phyloP scores from a whole-genome alignment of 2,113 vertebrate genomes.

The Chrysemys picta region DNA sequence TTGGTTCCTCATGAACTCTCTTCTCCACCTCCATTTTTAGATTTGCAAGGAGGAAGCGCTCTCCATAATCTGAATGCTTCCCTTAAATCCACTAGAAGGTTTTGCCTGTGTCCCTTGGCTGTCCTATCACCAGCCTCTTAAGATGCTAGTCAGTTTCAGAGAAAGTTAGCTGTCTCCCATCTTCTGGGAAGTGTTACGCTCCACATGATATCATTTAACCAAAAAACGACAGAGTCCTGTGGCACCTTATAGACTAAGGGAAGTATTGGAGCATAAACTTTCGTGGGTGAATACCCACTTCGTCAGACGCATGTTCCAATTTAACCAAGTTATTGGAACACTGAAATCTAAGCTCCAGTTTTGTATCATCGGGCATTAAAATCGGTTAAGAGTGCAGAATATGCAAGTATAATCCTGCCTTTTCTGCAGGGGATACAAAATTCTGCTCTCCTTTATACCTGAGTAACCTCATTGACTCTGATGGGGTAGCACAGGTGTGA shows the following conservation, averaged over 20 bases:
- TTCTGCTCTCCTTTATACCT: neutral
- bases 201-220: neutral
- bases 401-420: neutral
- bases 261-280: too few species aligned
- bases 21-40: slow-evolving; percentile 7
- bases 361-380: accelerated
- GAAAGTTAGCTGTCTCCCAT: accelerated
- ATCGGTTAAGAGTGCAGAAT: neutral
- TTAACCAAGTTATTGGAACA: accelerated
- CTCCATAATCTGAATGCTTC: neutral
- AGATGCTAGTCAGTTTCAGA: accelerated
- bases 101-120: accelerated
- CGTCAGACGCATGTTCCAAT: too few species aligned
- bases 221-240: too few species aligned
- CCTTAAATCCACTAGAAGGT: neutral
- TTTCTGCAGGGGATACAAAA: neutral
- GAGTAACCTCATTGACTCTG: neutral
- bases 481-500: neutral
- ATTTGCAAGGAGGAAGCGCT: accelerated
- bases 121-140: neutral
- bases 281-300: too few species aligned
- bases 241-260: too few species aligned
- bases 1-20: neutral
- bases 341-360: accelerated
- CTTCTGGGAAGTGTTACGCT: accelerated